Percentiles rank a stretch among this genome's conserved stretches.
Evolutionary conservation across 1,140 invertebrate genomes (phyloP).

Genomic region (Neodiprion lecontei): DNA sequence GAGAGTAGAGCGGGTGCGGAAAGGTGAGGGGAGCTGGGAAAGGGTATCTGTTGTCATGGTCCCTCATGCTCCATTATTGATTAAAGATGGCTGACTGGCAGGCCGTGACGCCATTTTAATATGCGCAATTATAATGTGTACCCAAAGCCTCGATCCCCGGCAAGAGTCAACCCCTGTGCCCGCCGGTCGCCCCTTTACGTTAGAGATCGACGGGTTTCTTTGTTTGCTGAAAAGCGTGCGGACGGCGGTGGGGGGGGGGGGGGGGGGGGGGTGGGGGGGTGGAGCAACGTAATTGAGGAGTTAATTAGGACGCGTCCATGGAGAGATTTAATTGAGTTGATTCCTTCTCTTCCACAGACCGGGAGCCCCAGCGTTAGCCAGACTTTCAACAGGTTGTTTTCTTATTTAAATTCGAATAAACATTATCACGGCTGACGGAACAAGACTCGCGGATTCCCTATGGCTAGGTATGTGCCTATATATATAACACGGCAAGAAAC

Average conservation of each 20-base stretch:
- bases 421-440: not conserved
- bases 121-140: slow-evolving; percentile 61
- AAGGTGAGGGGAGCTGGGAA: slow-evolving; percentile 40
- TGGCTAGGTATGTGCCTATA: not conserved
- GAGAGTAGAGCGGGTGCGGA: not conserved
- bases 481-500: not conserved
- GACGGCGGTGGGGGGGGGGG: slow-evolving; percentile 40
- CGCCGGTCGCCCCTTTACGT: slow-evolving; percentile 9
- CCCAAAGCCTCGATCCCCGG: slow-evolving; percentile 28
- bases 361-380: slow-evolving; percentile 11
- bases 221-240: slow-evolving; percentile 43
- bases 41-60: slow-evolving; percentile 63
- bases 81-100: slow-evolving; percentile 59
- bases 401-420: not conserved
- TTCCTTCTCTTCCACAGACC: slow-evolving; percentile 2
- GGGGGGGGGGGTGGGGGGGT: slow-evolving; percentile 47
- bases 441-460: not conserved
- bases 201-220: slow-evolving; percentile 38
- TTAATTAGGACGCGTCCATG: slow-evolving; percentile 57
- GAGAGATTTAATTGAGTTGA: slow-evolving; percentile 19
- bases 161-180: slow-evolving; percentile 22
- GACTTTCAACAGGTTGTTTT: slow-evolving; percentile 41
- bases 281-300: slow-evolving; percentile 56
- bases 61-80: slow-evolving; percentile 63
- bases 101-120: slow-evolving; percentile 59